These are phyloP conservation scores for Menidia beryllina DNA, from an alignment of 2,113 vertebrate genomes.

Conservation along the genomic window DNA sequence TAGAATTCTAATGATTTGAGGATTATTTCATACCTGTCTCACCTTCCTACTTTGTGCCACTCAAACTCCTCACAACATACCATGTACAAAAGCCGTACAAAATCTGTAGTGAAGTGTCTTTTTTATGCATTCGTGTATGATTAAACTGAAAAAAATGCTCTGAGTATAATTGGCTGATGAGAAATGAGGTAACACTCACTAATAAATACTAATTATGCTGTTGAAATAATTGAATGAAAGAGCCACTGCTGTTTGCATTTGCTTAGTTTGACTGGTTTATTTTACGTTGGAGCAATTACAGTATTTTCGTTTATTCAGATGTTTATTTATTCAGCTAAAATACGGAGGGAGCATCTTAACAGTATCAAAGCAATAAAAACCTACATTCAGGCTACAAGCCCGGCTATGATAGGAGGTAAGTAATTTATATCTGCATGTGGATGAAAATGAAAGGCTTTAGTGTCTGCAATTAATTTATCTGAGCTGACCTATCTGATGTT, in stretches of 20 bases:
- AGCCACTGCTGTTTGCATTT: conserved; percentile 49
- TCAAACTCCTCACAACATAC: conserved; percentile 8
- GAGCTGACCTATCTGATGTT: no score
- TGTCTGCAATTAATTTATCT: no score
- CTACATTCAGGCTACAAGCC: no score
- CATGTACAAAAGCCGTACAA: neutral
- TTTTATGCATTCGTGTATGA: conserved; percentile 27
- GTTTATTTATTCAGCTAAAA: conserved; percentile 13
- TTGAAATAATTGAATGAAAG: conserved; percentile 42
- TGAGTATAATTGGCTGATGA: conserved; percentile 43
- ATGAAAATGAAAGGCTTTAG: no score
- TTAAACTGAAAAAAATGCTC: conserved; percentile 51
- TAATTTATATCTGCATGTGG: no score
- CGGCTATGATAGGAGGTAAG: no score
- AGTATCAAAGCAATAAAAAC: no score
- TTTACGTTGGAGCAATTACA: no score
- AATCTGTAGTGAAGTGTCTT: conserved; percentile 13
- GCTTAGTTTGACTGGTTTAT: conserved; percentile 72
- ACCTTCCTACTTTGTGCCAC: conserved; percentile 38
- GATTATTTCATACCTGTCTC: conserved; percentile 22
- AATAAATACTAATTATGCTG: conserved; percentile 59
- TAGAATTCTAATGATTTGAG: conserved; percentile 26
- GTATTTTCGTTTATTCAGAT: conserved; percentile 30
- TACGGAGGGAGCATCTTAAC: conserved; percentile 38
- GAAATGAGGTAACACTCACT: conserved; percentile 30